A percentile compares a stretch with the other conserved stretches of the same genome.
phyloP scores from a whole-genome alignment of 1,140 invertebrate genomes.

The Drosophila virilis region DNA sequence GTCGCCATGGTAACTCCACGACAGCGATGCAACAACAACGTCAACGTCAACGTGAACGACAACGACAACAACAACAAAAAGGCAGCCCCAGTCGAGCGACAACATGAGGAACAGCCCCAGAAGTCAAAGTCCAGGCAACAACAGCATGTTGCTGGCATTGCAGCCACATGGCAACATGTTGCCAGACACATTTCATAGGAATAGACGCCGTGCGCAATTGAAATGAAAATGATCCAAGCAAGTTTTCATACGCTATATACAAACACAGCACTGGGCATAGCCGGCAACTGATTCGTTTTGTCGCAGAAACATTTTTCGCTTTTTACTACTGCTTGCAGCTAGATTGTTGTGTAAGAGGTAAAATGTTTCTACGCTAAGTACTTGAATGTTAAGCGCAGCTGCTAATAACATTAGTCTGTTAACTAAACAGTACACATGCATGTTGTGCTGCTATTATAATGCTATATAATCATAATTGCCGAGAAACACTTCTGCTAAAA shows the following conservation, averaged over 20 bases:
- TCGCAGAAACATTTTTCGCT: neutral
- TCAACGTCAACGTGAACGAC: conserved; percentile 1
- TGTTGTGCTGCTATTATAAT: too few relatives aligned
- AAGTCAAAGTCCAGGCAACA: conserved; percentile 38
- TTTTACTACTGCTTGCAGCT: too few relatives aligned
- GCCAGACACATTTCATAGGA: conserved; percentile 59
- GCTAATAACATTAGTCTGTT: too few relatives aligned
- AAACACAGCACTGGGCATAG: too few relatives aligned
- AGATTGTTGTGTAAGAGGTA: too few relatives aligned
- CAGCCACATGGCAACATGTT: conserved; percentile 54
- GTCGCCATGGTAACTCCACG: conserved; percentile 61
- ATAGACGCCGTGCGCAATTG: conserved; percentile 32
- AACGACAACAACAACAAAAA: conserved; percentile 41
- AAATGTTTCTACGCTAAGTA: too few relatives aligned
- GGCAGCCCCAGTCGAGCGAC: conserved; percentile 7
- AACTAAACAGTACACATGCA: too few relatives aligned
- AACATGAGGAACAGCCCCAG: conserved; percentile 2
- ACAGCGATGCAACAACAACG: conserved; percentile 15
- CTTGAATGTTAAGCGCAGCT: too few relatives aligned
- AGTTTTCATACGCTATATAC: conserved; percentile 9
- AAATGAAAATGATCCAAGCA: conserved; percentile 8
- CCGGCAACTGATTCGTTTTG: conserved; percentile 9
- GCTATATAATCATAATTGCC: too few relatives aligned
- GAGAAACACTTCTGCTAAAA: too few relatives aligned
- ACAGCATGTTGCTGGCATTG: conserved; percentile 18